phyloP scores from a whole-genome alignment of 2,113 vertebrate genomes.

The Lampris incognitus region DNA sequence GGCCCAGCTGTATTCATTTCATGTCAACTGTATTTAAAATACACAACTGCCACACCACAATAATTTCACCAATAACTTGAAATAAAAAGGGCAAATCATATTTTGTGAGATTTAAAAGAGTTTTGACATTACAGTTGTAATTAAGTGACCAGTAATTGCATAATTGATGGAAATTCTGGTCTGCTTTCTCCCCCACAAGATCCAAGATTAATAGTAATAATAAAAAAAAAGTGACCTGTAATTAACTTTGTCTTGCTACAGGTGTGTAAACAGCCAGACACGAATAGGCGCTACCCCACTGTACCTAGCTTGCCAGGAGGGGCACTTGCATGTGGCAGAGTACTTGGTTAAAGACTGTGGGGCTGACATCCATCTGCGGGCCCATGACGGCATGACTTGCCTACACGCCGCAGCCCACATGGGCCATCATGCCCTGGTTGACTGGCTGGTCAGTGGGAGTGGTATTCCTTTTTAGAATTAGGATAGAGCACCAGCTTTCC shows the following conservation, averaged over 20 bases:
- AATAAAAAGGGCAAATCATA: too few relatives aligned
- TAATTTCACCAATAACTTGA: too few relatives aligned
- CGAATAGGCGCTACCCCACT: conserved; percentile 82
- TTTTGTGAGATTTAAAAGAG: too few relatives aligned
- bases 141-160: too few relatives aligned
- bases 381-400: conserved; percentile 86
- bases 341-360: conserved; percentile 84
- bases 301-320: conserved; percentile 90
- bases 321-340: conserved; percentile 84
- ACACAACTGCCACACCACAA: too few relatives aligned
- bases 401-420: conserved; percentile 87
- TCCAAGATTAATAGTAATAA: too few relatives aligned
- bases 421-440: conserved; percentile 83
- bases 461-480: too few relatives aligned
- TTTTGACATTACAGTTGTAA: too few relatives aligned
- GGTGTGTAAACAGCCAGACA: conserved; percentile 83
- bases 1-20: neutral
- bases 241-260: conserved; percentile 48
- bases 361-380: conserved; percentile 82
- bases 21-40: neutral
- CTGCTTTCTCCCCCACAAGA: too few relatives aligned
- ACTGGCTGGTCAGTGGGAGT: conserved; percentile 85
- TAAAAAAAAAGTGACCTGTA: too few relatives aligned
- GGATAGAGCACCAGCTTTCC: too few relatives aligned
- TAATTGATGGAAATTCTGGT: too few relatives aligned